Percentiles rank a stretch among this genome's conserved stretches.
phyloP scores from a whole-genome alignment of 2,888 invertebrate genomes.

The Busseola fusca region DNA sequence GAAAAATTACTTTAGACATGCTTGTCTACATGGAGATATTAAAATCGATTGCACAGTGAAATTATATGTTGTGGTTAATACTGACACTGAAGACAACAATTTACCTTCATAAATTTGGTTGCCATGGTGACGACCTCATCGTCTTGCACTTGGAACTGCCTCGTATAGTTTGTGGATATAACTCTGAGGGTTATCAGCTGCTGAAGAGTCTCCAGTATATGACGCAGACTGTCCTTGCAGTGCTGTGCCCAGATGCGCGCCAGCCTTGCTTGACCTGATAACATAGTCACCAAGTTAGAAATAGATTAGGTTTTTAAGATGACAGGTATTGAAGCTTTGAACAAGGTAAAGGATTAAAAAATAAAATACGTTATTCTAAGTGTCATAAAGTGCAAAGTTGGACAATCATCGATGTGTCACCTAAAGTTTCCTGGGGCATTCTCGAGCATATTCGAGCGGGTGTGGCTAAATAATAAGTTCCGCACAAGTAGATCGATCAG shows the following conservation, averaged over 20 bases:
- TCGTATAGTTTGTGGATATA: conserved; percentile 92
- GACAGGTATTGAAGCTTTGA: background rate
- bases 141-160: conserved; percentile 94
- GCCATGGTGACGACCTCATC: conserved; percentile 95
- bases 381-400: background rate
- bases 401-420: background rate
- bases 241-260: conserved; percentile 94
- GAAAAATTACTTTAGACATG: background rate
- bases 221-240: conserved; percentile 90
- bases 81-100: background rate
- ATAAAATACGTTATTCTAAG: background rate
- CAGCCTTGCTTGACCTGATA: conserved; percentile 92
- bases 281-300: background rate
- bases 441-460: background rate
- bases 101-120: conserved; percentile 95
- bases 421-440: background rate
- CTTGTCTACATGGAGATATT: too few relatives aligned
- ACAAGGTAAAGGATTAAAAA: background rate
- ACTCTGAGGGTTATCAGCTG: conserved; percentile 96
- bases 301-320: background rate
- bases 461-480: too few relatives aligned
- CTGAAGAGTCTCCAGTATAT: conserved; percentile 93
- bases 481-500: too few relatives aligned
- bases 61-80: too few relatives aligned
- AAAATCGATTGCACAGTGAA: background rate